A percentile compares a stretch with the other conserved stretches of the same genome.
These are phyloP conservation scores for Cotesia congregata DNA, from an alignment of 2,888 invertebrate genomes.

Conservation along the genomic window DNA sequence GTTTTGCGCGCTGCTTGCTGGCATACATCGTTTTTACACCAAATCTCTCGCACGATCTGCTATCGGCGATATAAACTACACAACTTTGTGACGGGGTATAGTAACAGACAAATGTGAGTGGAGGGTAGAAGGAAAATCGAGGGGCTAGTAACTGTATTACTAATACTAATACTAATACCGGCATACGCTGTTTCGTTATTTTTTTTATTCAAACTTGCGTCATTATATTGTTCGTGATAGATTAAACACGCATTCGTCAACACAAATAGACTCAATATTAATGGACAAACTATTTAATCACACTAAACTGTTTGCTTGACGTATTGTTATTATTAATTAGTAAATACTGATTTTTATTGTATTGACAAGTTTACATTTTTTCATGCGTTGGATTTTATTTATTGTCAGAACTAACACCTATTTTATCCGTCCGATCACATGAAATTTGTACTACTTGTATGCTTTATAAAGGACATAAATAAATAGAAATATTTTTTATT, in stretches of 20 bases:
- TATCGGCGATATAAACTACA: constrained; percentile 58
- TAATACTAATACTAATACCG: background rate
- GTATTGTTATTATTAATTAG: constrained; percentile 1
- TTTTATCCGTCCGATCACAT: background rate
- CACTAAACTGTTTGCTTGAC: background rate
- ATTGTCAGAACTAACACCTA: background rate
- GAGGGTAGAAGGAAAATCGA: constrained; percentile 4
- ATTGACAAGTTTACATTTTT: background rate
- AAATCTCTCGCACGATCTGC: constrained; percentile 57
- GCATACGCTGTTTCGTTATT: background rate
- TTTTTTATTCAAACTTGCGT: constrained; percentile 13
- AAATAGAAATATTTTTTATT: background rate
- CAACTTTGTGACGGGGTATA: constrained; percentile 41
- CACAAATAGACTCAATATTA: constrained; percentile 1
- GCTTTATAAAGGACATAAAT: background rate
- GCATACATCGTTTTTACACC: constrained; percentile 52
- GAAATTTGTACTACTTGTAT: background rate
- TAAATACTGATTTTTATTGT: background rate
- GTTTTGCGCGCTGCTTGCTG: constrained; percentile 40
- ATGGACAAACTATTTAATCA: constrained; percentile 9
- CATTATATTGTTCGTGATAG: constrained; percentile 2
- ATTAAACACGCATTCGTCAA: constrained; percentile 21
- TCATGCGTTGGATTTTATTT: background rate
- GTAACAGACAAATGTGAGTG: constrained; percentile 18
- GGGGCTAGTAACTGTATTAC: background rate